Evolutionary conservation across 92 coral and sea anemone species (phyloP), one percentile per base, ranked within the genome.

Genomic region (Anthopleura xanthogrammica): DNA sequence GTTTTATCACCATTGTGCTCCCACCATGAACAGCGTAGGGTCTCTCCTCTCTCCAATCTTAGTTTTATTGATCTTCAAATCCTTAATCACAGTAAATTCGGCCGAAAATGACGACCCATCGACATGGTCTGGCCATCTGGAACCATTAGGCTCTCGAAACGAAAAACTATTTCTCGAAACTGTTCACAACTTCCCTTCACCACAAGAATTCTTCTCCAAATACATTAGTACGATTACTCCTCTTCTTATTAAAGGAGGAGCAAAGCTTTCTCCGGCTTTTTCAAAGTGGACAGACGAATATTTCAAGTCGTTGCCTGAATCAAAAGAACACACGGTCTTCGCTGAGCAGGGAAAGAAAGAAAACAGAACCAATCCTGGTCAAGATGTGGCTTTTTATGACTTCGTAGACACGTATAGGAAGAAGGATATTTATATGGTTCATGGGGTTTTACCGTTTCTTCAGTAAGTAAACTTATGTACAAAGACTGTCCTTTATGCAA

Each of bases 291-390:
- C 90, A 0, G 99, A 97, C 76, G 98, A 92, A 7, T 97, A 97
- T 72, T 94, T 97, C 87, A 81, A 81, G 72, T 86, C 97, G 7
- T 13, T 87, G 16, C 87, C 93, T 11, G 97, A 93, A 80, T 87
- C 99, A 9, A 92, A 88, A 1, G 79, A 86, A 58, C 72, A 88
- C 3, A 72, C 82, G 2, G 77, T 97, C 56, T 72, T 85, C 23
- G 98, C 95, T 13, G 99, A 97, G 83, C 92, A 93, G 72, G 89
- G 99, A 40, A 97, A 97, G 85, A 97, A 97, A 74, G 99, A 97
- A 76, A 92, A 94, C 74, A 90, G 99, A 74, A 97, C 93, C 1
- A 80, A 83, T 16, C 95, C 98, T 14, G 89, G 90, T 11, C 48
- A 72, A 50, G 89, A 94, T n/a, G 77, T 89, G 4, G 83, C 86